Evolutionary conservation across 1,140 invertebrate genomes (phyloP).

Genomic region (Diuraphis noxia): DNA sequence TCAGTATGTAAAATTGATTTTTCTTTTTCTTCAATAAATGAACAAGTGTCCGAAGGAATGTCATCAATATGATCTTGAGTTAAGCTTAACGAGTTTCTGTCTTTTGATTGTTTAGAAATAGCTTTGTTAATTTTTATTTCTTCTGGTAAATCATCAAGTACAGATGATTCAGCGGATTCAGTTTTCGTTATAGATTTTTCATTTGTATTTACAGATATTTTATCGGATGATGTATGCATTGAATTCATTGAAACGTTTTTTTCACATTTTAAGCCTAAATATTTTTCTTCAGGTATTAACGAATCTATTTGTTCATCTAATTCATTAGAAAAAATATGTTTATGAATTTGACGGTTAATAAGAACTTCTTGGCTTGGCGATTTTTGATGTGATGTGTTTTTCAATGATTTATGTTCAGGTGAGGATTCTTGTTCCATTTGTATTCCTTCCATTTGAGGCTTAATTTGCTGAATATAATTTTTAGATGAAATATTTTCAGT

Average conservation of each 20-base stretch:
- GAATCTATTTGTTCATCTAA: slow-evolving; percentile 60
- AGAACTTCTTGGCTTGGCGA: slow-evolving; percentile 58
- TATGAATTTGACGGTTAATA: slow-evolving; percentile 59
- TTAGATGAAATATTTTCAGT: background rate
- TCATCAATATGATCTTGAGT: slow-evolving; percentile 62
- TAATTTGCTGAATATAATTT: slow-evolving; percentile 47
- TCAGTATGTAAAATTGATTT: slow-evolving; percentile 59
- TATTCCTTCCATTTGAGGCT: slow-evolving; percentile 30
- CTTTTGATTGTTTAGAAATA: slow-evolving; percentile 59
- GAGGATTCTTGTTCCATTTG: slow-evolving; percentile 64
- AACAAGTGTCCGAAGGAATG: slow-evolving; percentile 63
- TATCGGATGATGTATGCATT: background rate
- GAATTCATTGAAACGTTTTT: background rate
- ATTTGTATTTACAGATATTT: slow-evolving; percentile 28
- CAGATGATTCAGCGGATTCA: slow-evolving; percentile 51
- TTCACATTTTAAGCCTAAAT: slow-evolving; percentile 52
- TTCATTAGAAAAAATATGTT: slow-evolving; percentile 60
- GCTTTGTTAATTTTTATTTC: slow-evolving; percentile 56
- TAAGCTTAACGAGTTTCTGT: slow-evolving; percentile 58
- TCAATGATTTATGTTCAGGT: slow-evolving; percentile 61
- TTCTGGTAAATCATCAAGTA: slow-evolving; percentile 55
- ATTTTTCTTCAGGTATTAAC: slow-evolving; percentile 57
- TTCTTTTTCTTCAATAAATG: slow-evolving; percentile 61
- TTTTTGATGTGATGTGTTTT: slow-evolving; percentile 55
- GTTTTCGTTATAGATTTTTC: slow-evolving; percentile 52